Evolutionary conservation across 2,888 invertebrate species (phyloP).

Genomic region (Acrobasis repandana): DNA sequence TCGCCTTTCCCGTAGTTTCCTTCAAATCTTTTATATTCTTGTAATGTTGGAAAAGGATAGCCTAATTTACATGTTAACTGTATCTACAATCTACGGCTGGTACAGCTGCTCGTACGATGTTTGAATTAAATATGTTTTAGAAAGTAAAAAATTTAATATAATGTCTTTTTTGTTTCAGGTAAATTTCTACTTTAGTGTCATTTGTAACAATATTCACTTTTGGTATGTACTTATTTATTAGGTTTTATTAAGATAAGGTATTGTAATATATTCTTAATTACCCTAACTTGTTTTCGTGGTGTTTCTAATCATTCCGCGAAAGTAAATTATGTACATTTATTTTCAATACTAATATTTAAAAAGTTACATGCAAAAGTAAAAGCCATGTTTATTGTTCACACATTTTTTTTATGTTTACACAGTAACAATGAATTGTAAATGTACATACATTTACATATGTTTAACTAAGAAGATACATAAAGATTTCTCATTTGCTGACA

Average conservation of each 20-base stretch:
- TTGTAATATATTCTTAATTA: too few relatives aligned
- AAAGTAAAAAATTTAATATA: conserved; percentile 20
- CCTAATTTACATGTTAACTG: conserved; percentile 65
- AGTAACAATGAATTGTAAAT: neutral
- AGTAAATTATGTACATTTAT: conserved; percentile 26
- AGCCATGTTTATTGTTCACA: neutral
- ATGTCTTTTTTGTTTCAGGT: conserved; percentile 52
- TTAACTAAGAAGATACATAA: neutral
- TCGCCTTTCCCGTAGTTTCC: conserved; percentile 23
- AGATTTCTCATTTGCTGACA: neutral
- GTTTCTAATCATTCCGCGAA: neutral
- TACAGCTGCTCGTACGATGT: conserved; percentile 52
- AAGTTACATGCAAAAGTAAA: neutral
- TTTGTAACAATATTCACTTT: too few relatives aligned
- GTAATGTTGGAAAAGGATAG: conserved; percentile 43
- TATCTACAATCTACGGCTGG: conserved; percentile 37
- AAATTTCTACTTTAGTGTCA: conserved; percentile 28
- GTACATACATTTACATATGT: neutral
- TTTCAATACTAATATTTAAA: neutral
- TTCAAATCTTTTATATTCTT: conserved; percentile 51
- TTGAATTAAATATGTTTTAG: conserved; percentile 49
- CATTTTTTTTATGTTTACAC: neutral
- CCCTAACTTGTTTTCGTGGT: too few relatives aligned
- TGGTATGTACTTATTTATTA: too few relatives aligned
- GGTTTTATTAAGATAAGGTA: too few relatives aligned